Evolutionary conservation across 2,113 vertebrate species (phyloP).

Genomic region (Chamaea fasciata): DNA sequence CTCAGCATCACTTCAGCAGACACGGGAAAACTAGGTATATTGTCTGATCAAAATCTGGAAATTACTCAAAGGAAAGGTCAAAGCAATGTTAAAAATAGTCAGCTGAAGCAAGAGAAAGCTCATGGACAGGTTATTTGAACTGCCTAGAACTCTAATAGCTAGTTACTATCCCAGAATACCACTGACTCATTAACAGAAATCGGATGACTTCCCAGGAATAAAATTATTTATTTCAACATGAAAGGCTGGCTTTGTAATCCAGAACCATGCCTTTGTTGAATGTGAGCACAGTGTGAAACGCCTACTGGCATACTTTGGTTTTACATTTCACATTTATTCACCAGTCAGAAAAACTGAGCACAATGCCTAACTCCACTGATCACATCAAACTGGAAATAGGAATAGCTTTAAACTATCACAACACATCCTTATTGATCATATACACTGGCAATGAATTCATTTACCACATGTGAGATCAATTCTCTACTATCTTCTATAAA

Average conservation of each 20-base stretch:
- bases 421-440: background rate
- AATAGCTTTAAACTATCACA: background rate
- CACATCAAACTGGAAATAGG: background rate
- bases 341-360: background rate
- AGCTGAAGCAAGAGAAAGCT: background rate
- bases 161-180: background rate
- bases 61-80: background rate
- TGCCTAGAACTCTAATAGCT: background rate
- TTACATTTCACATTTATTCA: background rate
- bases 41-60: background rate
- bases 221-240: background rate
- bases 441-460: background rate
- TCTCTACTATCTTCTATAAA: background rate
- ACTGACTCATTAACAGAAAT: background rate
- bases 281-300: background rate
- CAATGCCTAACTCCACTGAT: background rate
- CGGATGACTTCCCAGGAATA: background rate
- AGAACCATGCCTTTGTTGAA: background rate
- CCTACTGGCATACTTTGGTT: background rate
- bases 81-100: background rate
- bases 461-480: background rate
- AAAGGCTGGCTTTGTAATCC: background rate
- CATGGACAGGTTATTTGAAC: background rate
- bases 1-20: background rate
- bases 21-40: background rate